phyloP scores from a whole-genome alignment of 1,140 invertebrate genomes.

The Goniozus legneri region DNA sequence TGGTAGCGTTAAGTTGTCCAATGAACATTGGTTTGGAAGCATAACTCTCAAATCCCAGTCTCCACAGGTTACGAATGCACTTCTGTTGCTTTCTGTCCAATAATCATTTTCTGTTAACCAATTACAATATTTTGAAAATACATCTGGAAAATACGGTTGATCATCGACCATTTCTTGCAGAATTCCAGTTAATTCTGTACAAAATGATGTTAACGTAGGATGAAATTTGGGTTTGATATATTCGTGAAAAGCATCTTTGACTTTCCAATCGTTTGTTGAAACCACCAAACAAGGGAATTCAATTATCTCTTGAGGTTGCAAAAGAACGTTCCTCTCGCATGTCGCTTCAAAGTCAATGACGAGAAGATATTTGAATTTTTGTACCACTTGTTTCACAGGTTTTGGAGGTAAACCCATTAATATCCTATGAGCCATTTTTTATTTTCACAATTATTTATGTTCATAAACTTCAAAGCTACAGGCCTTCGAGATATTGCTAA shows the following conservation, averaged over 20 bases:
- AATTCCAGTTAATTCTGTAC: constrained; percentile 58
- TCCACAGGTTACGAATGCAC: constrained; percentile 61
- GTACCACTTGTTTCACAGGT: constrained; percentile 6
- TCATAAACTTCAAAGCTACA: too few relatives aligned
- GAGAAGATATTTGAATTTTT: constrained; percentile 55
- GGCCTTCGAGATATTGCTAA: too few relatives aligned
- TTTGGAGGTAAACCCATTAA: constrained; percentile 13
- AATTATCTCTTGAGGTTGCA: constrained; percentile 61
- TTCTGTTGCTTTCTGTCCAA: constrained; percentile 27
- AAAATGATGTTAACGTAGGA: constrained; percentile 57
- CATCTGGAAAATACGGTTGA: constrained; percentile 40
- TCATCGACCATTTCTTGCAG: constrained; percentile 45
- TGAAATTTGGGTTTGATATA: constrained; percentile 60
- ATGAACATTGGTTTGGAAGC: constrained; percentile 58
- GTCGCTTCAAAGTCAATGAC: constrained; percentile 65
- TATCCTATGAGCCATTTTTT: constrained; percentile 31
- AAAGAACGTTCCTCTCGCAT: constrained; percentile 41
- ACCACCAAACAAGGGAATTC: constrained; percentile 65
- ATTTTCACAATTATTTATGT: too few relatives aligned
- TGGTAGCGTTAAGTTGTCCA: constrained; percentile 50
- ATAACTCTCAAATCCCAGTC: constrained; percentile 65
- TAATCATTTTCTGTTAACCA: constrained; percentile 42
- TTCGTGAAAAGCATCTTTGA: constrained; percentile 59
- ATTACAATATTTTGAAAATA: constrained; percentile 38
- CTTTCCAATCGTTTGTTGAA: constrained; percentile 53